Conservation (phyloP, 2,113 vertebrate genomes). For the Gambusia affinis region DNA sequence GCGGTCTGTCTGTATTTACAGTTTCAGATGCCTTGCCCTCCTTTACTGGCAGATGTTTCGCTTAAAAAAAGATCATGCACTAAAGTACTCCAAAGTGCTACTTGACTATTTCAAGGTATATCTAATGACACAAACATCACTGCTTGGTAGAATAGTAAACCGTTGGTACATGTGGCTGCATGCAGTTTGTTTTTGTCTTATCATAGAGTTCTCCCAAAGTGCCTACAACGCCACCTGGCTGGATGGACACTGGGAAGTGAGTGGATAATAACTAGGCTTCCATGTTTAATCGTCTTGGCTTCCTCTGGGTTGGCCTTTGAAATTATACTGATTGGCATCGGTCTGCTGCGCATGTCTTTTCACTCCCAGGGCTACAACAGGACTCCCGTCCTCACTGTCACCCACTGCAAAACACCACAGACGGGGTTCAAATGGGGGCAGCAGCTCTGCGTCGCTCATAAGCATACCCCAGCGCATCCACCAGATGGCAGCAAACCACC, state of each 20-base stretch:
- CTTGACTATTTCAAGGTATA: conserved; percentile 96
- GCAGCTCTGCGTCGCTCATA: conserved; percentile 83
- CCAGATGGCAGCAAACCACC: conserved; percentile 98
- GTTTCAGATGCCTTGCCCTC: conserved; percentile 95
- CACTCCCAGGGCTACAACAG: conserved; percentile 81
- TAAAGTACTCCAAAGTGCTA: conserved; percentile 96
- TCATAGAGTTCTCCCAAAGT: conserved; percentile 91
- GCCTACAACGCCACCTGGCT: conserved; percentile 83
- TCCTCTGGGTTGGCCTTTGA: background rate
- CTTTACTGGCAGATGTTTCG: conserved; percentile 99
- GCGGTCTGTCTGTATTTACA: conserved; percentile 56
- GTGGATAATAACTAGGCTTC: conserved; percentile 45
- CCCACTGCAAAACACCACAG: conserved; percentile 85
- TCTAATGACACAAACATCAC: background rate
- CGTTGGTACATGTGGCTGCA: background rate
- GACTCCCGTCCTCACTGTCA: conserved; percentile 80
- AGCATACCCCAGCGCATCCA: conserved; percentile 98
- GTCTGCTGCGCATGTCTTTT: conserved; percentile 28
- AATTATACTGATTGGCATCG: background rate
- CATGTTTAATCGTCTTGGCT: background rate
- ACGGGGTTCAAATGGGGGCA: conserved; percentile 84
- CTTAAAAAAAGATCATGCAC: conserved; percentile 94
- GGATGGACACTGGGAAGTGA: conserved; percentile 91
- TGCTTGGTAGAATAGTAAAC: background rate
- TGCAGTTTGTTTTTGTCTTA: conserved; percentile 13